Conservation (phyloP, 2,797 vertebrate genomes). For the Dendrocincla fuliginosa region DNA sequence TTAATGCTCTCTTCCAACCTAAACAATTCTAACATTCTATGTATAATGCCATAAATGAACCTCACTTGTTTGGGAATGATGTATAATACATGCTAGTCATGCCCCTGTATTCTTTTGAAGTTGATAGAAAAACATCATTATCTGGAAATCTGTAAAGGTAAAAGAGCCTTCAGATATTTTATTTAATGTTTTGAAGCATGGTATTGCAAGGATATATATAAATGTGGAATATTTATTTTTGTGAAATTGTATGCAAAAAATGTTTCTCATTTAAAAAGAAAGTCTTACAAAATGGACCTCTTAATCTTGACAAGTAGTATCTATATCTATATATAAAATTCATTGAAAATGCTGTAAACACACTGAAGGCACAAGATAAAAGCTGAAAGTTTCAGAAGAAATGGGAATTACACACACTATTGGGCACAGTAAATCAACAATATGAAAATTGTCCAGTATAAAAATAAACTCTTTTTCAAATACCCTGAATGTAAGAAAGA, state of each 20-base stretch:
- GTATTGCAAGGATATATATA: neutral
- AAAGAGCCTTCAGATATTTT: neutral
- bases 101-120: neutral
- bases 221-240: neutral
- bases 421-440: slow-evolving; percentile 27
- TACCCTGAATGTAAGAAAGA: neutral
- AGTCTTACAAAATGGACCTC: neutral
- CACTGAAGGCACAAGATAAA: slow-evolving; percentile 8
- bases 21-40: neutral
- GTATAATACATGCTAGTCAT: neutral
- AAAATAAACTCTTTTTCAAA: slow-evolving; percentile 5
- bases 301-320: neutral
- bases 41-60: neutral
- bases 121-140: neutral
- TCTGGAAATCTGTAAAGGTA: neutral
- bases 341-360: slow-evolving; percentile 11
- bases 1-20: neutral
- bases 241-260: neutral
- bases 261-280: neutral
- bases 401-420: neutral
- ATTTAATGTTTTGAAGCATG: neutral
- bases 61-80: neutral
- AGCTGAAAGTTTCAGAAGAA: slow-evolving; percentile 28
- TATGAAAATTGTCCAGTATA: slow-evolving; percentile 2
- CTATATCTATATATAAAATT: neutral